These are phyloP conservation scores for Catharus ustulatus DNA, from an alignment of 2,797 vertebrate species.

Conservation along the genomic window DNA sequence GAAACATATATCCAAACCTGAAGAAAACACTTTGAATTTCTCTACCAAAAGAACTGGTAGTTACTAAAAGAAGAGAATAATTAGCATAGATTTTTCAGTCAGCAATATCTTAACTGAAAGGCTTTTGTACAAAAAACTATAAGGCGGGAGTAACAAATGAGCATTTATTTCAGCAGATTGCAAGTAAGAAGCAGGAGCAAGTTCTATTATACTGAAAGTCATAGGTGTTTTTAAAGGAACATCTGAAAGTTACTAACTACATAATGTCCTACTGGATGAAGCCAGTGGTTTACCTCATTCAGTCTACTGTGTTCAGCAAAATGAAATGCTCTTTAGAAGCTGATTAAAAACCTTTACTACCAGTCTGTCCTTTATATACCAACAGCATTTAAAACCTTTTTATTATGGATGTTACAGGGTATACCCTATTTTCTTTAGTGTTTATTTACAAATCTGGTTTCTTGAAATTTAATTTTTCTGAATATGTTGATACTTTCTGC, in stretches of 20 bases:
- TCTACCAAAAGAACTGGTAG: background rate
- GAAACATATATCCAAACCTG: background rate
- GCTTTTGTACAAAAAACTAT: background rate
- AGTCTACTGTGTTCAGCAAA: background rate
- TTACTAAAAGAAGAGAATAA: background rate
- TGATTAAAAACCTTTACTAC: background rate
- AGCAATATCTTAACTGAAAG: background rate
- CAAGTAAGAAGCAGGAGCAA: background rate
- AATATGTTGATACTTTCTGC: background rate
- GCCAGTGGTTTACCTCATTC: background rate
- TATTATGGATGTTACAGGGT: background rate
- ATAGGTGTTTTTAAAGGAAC: background rate
- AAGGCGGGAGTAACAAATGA: accelerated
- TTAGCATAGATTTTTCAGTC: background rate
- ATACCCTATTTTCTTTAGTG: background rate
- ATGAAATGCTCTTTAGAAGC: background rate
- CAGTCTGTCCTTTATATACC: background rate
- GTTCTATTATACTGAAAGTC: background rate
- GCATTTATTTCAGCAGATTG: background rate
- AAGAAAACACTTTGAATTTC: background rate
- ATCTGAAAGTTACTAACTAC: background rate
- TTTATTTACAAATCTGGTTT: background rate
- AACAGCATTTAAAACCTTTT: background rate
- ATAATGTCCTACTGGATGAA: background rate
- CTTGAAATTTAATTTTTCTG: background rate